Percentiles rank a stretch among this genome's conserved stretches.
These are phyloP conservation scores for Babyrousa celebensis DNA, from an alignment of 2,797 vertebrate genomes.

Conservation along the genomic window DNA sequence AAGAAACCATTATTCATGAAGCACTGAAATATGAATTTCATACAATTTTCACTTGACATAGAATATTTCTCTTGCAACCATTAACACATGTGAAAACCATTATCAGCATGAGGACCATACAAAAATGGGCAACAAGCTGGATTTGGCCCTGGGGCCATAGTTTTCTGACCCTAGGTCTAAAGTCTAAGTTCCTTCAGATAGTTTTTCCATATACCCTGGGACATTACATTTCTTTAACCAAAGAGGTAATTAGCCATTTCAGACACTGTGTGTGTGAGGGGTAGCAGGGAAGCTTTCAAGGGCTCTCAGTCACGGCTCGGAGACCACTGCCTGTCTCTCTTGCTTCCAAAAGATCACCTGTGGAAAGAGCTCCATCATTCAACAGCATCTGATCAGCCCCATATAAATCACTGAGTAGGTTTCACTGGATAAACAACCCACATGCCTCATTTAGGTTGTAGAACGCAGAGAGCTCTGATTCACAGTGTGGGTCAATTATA, in stretches of 20 bases:
- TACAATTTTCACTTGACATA: not conserved
- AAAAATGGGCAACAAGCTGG: not conserved
- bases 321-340: not conserved
- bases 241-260: not conserved
- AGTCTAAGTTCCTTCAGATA: not conserved
- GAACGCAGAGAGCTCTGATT: not conserved
- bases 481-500: not conserved
- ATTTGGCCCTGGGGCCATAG: not conserved
- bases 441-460: not conserved
- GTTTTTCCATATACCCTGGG: not conserved
- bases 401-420: not conserved
- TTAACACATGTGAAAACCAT: constrained; percentile 27
- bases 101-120: not conserved
- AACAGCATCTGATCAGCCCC: not conserved
- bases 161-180: not conserved
- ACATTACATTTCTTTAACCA: not conserved
- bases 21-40: not conserved
- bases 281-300: not conserved
- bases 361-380: not conserved
- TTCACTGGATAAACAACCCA: not conserved
- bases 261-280: not conserved
- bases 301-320: not conserved
- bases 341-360: not conserved
- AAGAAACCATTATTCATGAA: not conserved
- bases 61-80: constrained; percentile 14